Evolutionary conservation across 2,113 vertebrate species (phyloP), one percentile per base, ranked within the genome.

Genomic region (Marmota monax): DNA sequence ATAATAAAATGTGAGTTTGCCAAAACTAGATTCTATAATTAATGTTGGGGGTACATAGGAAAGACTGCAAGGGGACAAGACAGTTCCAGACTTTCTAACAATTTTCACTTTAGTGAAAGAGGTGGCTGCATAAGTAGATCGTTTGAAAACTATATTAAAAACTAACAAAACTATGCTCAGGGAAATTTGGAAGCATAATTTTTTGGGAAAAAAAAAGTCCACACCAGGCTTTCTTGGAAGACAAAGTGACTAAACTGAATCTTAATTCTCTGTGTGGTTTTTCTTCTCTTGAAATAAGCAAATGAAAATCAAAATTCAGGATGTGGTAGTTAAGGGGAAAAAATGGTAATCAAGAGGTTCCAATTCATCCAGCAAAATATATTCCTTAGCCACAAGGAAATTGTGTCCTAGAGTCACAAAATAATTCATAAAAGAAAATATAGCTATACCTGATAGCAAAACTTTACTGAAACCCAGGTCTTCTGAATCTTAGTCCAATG

Each of bases 201-300:
- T 5, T 22, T 45, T 0, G 61, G 23, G 23, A 1, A 1, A 13
- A 73, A 0, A 73, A 87, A 97, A 90, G 1, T 34, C 11, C 72
- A 39, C 65, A 22, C 12, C 34, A 18, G 17, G 2, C 4, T 79
- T 96, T 85, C 51, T 79, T 51, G 11, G 9, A 83, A 3, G 4
- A 18, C 78, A 90, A 34, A 89, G 51, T 56, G 12, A 16, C 27
- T 69, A 18, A 87, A 1, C 14, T 72, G n/a, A 37, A 1, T 29
- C 20, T 88, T 53, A 32, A 79, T 51, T 78, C 12, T 72, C 5
- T 11, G 5, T 76, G 9, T 83, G 48, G 14, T 13, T 45, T 92
- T 78, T 39, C 22, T 10, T 97, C 88, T 83, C 69, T 73, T 58
- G 34, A 78, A 67, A 84, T 32, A 76, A 92, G 23, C 48, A 82